phyloP scores from a whole-genome alignment of 2,888 invertebrate genomes.

The Isoperla grammatica region DNA sequence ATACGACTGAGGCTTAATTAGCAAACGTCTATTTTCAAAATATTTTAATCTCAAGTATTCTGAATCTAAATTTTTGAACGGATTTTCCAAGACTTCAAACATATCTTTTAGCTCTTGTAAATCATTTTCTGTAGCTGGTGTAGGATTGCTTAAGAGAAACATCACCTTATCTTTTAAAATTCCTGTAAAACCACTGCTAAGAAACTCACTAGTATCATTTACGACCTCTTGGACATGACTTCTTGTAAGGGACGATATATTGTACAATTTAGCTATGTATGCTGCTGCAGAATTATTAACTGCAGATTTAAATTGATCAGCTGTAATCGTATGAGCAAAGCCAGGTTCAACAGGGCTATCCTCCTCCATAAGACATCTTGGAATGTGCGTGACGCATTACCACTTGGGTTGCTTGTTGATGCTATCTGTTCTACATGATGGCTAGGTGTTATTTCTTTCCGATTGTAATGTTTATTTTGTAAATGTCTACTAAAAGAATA shows the following conservation, averaged over 20 bases:
- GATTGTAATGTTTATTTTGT: no score
- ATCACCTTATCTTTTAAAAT: conserved; percentile 9
- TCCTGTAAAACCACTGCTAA: conserved; percentile 7
- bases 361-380: not conserved
- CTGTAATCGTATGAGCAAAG: not conserved
- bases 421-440: no score
- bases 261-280: conserved; percentile 16
- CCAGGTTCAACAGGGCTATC: not conserved
- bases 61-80: conserved; percentile 24
- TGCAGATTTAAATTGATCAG: not conserved
- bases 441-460: no score
- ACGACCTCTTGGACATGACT: conserved; percentile 20
- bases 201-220: conserved; percentile 10
- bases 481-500: conserved; percentile 5
- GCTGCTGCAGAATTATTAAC: not conserved
- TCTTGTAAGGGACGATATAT: conserved; percentile 20
- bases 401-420: no score
- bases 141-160: not conserved
- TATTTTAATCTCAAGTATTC: conserved; percentile 27
- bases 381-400: not conserved
- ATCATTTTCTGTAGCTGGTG: not conserved
- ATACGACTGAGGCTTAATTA: conserved; percentile 22
- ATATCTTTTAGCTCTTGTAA: not conserved
- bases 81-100: not conserved
- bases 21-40: conserved; percentile 27